phyloP scores from a whole-genome alignment of 2,888 invertebrate genomes.

The Melanargia galathea region DNA sequence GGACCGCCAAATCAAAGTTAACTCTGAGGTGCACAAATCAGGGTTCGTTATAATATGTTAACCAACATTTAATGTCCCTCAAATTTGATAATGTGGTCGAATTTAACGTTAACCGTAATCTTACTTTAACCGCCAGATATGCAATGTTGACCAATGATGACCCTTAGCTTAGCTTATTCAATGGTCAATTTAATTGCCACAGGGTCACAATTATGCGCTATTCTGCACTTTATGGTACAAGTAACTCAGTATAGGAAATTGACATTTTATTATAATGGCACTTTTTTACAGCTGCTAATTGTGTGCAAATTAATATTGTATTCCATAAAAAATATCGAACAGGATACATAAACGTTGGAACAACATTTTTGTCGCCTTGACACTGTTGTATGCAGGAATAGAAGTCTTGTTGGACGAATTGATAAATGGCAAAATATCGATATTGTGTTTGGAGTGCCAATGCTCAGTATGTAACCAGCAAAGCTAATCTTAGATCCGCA shows the following conservation, averaged over 20 bases:
- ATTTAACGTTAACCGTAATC: too few relatives aligned
- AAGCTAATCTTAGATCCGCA: slow-evolving; percentile 24
- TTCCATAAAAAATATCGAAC: slow-evolving; percentile 8
- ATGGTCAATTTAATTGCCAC: too few relatives aligned
- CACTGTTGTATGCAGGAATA: slow-evolving; percentile 15
- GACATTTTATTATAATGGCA: not conserved
- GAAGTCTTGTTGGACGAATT: slow-evolving; percentile 18
- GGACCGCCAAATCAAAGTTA: too few relatives aligned
- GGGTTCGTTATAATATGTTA: too few relatives aligned
- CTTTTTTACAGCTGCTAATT: slow-evolving; percentile 1
- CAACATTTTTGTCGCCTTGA: slow-evolving; percentile 19
- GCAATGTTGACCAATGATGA: not conserved
- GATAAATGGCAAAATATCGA: slow-evolving; percentile 23
- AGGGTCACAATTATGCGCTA: too few relatives aligned
- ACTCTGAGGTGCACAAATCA: too few relatives aligned
- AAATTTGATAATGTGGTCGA: too few relatives aligned
- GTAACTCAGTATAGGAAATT: not conserved
- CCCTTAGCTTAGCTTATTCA: too few relatives aligned
- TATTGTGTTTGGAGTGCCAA: slow-evolving; percentile 13
- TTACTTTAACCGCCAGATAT: too few relatives aligned
- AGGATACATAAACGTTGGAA: slow-evolving; percentile 16
- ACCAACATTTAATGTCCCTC: too few relatives aligned
- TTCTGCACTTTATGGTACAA: not conserved
- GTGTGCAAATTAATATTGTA: slow-evolving; percentile 6
- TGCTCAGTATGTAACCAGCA: slow-evolving; percentile 13